These are phyloP conservation scores for Chlorocebus sabaeus DNA, from an alignment of 2,113 vertebrate species.

Conservation along the genomic window DNA sequence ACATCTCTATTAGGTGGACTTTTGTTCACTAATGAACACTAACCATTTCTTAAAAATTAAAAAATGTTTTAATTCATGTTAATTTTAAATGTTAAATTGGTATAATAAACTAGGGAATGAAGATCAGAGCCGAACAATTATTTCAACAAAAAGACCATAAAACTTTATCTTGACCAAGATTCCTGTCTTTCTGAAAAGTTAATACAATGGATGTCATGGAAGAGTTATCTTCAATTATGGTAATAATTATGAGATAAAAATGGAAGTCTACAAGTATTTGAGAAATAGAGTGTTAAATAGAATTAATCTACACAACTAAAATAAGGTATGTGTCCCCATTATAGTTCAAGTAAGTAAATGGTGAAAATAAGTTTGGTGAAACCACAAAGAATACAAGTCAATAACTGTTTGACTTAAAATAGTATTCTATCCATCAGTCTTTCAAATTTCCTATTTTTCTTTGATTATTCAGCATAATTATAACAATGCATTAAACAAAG, in stretches of 20 bases:
- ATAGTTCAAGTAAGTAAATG: background rate
- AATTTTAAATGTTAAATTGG: background rate
- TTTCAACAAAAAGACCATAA: background rate
- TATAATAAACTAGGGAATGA: background rate
- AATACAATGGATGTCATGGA: background rate
- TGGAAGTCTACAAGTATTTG: background rate
- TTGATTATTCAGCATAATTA: background rate
- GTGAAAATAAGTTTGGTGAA: background rate
- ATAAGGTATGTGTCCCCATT: background rate
- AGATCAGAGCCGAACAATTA: background rate
- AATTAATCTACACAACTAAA: background rate
- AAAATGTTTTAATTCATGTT: background rate
- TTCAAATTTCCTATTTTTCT: background rate
- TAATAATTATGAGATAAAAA: background rate
- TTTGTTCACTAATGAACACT: background rate
- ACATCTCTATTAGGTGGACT: background rate
- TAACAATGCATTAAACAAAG: background rate
- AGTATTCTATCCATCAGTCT: background rate
- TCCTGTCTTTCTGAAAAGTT: background rate
- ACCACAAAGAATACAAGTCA: background rate
- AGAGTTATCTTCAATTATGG: background rate
- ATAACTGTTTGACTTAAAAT: background rate
- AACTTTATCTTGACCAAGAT: background rate
- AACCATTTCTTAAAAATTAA: background rate
- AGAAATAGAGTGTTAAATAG: background rate